Percentiles rank a stretch among this genome's conserved stretches.
Evolutionary conservation across 2,888 invertebrate genomes (phyloP).

Genomic region (Aplocera efformata): DNA sequence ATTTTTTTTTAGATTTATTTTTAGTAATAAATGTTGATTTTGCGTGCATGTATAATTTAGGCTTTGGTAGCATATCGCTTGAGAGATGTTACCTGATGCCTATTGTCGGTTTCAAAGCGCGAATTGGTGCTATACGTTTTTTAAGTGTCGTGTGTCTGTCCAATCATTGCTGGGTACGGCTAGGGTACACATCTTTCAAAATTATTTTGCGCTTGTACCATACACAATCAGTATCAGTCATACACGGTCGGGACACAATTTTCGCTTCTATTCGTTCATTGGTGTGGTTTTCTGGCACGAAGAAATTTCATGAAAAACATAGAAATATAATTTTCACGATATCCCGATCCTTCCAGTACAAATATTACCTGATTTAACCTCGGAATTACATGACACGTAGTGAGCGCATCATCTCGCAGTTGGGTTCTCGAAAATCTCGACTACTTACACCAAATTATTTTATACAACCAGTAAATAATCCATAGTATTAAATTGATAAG

Average conservation of each 20-base stretch:
- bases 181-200: constrained; percentile 78
- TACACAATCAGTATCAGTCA: constrained; percentile 12
- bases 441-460: too few relatives aligned
- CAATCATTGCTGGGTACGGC: constrained; percentile 62
- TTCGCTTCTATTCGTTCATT: constrained; percentile 9
- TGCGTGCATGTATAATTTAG: constrained; percentile 55
- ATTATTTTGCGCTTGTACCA: constrained; percentile 34
- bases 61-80: constrained; percentile 62
- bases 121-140: constrained; percentile 17
- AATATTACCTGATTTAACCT: too few relatives aligned
- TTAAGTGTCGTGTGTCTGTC: constrained; percentile 42
- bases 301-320: too few relatives aligned
- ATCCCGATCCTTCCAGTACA: too few relatives aligned
- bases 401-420: too few relatives aligned
- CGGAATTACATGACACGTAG: too few relatives aligned
- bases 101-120: constrained; percentile 29
- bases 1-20: constrained; percentile 21
- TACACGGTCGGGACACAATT: too few relatives aligned
- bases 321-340: too few relatives aligned
- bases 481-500: too few relatives aligned
- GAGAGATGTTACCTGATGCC: constrained; percentile 75
- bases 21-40: constrained; percentile 29
- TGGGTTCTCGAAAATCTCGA: too few relatives aligned
- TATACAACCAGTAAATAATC: too few relatives aligned
- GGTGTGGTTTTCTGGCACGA: constrained; percentile 5